Evolutionary conservation across 2,888 invertebrate genomes (phyloP), one percentile per base, ranked within the genome.

Genomic region (Aelia acuminata): DNA sequence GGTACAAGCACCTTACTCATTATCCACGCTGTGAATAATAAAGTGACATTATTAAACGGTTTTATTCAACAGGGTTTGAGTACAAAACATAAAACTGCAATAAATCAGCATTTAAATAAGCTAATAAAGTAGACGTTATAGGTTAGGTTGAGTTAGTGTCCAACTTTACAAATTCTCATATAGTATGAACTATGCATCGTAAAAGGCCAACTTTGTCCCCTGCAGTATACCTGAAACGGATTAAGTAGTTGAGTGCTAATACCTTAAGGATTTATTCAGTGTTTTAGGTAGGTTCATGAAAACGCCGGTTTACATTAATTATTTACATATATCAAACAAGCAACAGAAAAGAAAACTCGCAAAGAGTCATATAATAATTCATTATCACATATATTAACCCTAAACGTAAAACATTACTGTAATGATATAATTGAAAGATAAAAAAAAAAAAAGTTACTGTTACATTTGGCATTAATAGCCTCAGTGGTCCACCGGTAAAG

Each of bases 91-190:
- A 80, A 80, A 80, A 80, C 80, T n/a, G n/a, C 43, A 39, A 80
- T 80, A 80, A 80, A 80, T 43, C 43, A 80, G 80, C 80, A 80
- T 80, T 80, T 80, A 80, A 80, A 80, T 80, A 80, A 80, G 80
- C 80, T 47, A 80, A 47, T 80, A 80, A 80, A 80, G 80, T 80
- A 80, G 80, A n/a, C 4, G 8, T n/a, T n/a, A 80, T 80, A 39
- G 63, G 80, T n/a, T 80, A 39, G 63, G 80, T n/a, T 47, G 80
- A 80, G 80, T 80, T 10, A 80, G 22, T 80, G 43, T 22, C 43
- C 43, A 80, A 80, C 80, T 80, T 80, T 43, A 80, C 80, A 80
- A 80, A 80, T 80, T 80, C 80, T 80, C 80, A 80, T 80, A 80
- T 47, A 47, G 80, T 80, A 80, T 80, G 22, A 80, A 43, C 43